These are phyloP conservation scores for Caenorhabditis latens DNA, from an alignment of 1,140 invertebrate genomes.

Conservation along the genomic window DNA sequence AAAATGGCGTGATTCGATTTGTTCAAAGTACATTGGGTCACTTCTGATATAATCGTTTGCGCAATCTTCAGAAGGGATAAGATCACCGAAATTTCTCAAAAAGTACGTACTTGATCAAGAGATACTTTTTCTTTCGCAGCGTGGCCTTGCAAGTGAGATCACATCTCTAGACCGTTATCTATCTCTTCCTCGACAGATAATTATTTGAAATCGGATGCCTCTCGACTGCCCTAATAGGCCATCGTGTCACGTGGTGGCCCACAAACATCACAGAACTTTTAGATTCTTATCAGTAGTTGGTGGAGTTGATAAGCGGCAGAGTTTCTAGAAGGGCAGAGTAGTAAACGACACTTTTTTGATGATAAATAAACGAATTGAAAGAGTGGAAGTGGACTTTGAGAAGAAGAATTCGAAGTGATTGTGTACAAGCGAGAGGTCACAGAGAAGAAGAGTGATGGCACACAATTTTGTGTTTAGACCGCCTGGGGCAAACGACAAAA, in stretches of 20 bases:
- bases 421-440: not conserved
- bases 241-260: conserved; percentile 23
- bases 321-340: conserved; percentile 24
- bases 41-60: not conserved
- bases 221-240: not conserved
- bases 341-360: conserved; percentile 23
- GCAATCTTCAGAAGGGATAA: conserved; percentile 18
- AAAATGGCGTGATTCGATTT: conserved; percentile 38
- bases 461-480: conserved; percentile 44
- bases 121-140: not conserved
- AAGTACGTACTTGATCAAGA: conserved; percentile 36
- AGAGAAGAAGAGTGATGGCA: conserved; percentile 14
- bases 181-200: not conserved
- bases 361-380: conserved; percentile 21
- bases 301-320: not conserved
- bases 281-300: not conserved
- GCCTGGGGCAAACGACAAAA: not conserved
- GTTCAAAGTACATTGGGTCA: conserved; percentile 31
- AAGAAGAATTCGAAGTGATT: not conserved
- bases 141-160: conserved; percentile 29
- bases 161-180: conserved; percentile 39
- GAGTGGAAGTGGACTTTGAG: conserved; percentile 16
- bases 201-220: not conserved
- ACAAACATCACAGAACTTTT: conserved; percentile 51
- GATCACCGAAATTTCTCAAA: conserved; percentile 48